Conservation (phyloP, 2,888 invertebrate species). For the Tortrix viridana region DNA sequence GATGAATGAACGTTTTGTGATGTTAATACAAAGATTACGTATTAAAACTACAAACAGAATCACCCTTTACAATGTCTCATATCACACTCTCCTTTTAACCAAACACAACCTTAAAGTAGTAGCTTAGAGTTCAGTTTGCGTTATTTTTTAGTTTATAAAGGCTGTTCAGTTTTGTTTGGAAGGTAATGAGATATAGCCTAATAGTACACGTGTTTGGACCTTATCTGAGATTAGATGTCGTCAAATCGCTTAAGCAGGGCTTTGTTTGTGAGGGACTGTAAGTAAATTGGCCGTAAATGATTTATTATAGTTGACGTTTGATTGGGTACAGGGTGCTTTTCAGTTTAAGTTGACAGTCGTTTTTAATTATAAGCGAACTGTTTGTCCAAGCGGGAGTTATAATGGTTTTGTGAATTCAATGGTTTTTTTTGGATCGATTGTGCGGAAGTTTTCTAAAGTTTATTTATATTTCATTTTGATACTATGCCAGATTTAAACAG, state of each 20-base stretch:
- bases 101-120: conserved; percentile 1
- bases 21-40: conserved; percentile 63
- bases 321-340: conserved; percentile 46
- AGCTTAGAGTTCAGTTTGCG: not conserved
- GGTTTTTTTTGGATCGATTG: no score
- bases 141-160: conserved; percentile 9
- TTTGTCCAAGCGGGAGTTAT: no score
- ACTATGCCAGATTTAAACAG: no score
- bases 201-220: conserved; percentile 69
- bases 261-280: conserved; percentile 57
- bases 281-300: conserved; percentile 75
- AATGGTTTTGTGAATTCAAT: no score
- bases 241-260: conserved; percentile 49
- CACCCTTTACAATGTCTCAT: conserved; percentile 24
- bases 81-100: not conserved
- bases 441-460: no score
- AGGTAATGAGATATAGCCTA: conserved; percentile 63
- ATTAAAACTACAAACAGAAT: conserved; percentile 50
- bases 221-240: conserved; percentile 69
- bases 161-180: conserved; percentile 41
- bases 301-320: conserved; percentile 66
- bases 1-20: conserved; percentile 82
- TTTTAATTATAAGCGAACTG: conserved; percentile 16
- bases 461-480: no score
- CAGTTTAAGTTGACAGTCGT: conserved; percentile 28